Evolutionary conservation across 1,140 invertebrate species (phyloP).

Genomic region (Lithobius niger): DNA sequence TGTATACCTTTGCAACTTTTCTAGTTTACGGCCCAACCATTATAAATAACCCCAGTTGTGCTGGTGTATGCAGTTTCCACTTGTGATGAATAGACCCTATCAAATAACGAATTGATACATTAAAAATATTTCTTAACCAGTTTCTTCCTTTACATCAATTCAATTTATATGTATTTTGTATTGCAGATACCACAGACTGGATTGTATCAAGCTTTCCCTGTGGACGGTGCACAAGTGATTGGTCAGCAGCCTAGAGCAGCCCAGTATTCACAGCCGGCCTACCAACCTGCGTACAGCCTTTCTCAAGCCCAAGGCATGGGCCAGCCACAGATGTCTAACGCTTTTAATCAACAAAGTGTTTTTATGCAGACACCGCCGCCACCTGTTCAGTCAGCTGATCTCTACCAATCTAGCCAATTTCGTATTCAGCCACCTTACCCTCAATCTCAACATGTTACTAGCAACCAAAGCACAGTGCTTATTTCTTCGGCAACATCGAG

Average conservation of each 20-base stretch:
- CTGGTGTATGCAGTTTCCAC: too few species aligned
- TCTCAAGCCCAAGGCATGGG: constrained; percentile 26
- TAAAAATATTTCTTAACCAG: too few species aligned
- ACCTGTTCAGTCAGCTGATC: constrained; percentile 49
- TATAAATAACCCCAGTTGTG: too few species aligned
- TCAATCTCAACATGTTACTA: constrained; percentile 60
- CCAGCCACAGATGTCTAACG: constrained; percentile 29
- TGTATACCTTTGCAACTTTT: too few species aligned
- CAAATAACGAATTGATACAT: too few species aligned
- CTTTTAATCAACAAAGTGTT: constrained; percentile 50
- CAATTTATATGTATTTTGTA: constrained; percentile 5
- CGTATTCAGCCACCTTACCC: constrained; percentile 50
- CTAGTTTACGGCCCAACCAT: too few species aligned
- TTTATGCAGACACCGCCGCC: constrained; percentile 46
- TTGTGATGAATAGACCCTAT: too few species aligned
- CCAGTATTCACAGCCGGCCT: constrained; percentile 45
- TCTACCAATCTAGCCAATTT: constrained; percentile 64
- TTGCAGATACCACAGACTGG: constrained; percentile 55
- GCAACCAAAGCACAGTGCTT: constrained; percentile 71
- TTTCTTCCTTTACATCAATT: not conserved
- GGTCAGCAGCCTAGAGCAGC: constrained; percentile 39
- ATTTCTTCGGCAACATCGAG: constrained; percentile 77
- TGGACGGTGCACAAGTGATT: constrained; percentile 37
- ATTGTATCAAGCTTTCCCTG: constrained; percentile 54
- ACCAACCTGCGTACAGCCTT: constrained; percentile 39